Percentiles rank a stretch among this genome's conserved stretches.
phyloP scores from a whole-genome alignment of 2,888 invertebrate species.

The Thumatha senex region DNA sequence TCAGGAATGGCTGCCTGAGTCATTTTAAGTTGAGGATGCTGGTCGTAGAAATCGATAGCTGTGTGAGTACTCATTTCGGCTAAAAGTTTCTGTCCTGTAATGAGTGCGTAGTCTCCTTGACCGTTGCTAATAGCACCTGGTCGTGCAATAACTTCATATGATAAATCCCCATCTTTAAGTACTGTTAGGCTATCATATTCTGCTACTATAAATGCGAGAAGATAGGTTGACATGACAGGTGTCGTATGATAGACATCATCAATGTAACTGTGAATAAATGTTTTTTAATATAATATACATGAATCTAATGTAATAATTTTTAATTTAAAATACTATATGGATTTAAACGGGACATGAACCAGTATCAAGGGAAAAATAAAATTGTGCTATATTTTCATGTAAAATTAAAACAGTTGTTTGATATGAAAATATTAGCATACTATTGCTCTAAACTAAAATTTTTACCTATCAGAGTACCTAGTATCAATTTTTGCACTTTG shows the following conservation, averaged over 20 bases:
- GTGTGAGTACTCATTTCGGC: slow-evolving; percentile 83
- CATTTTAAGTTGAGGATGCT: slow-evolving; percentile 74
- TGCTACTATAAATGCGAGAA: slow-evolving; percentile 87
- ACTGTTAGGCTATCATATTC: slow-evolving; percentile 69
- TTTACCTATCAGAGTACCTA: too few species aligned
- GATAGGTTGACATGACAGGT: slow-evolving; percentile 85
- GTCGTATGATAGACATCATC: slow-evolving; percentile 65
- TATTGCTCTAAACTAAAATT: too few species aligned
- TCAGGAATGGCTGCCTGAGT: slow-evolving; percentile 92
- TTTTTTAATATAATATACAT: not conserved
- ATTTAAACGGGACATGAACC: too few species aligned
- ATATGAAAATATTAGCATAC: too few species aligned
- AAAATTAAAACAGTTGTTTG: too few species aligned
- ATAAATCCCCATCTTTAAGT: slow-evolving; percentile 19
- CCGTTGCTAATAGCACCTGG: slow-evolving; percentile 57
- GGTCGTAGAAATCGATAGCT: slow-evolving; percentile 67
- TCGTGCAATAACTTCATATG: slow-evolving; percentile 74
- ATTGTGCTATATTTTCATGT: too few species aligned
- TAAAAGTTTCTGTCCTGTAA: slow-evolving; percentile 69
- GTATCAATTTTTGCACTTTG: too few species aligned
- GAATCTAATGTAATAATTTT: not conserved
- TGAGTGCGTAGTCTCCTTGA: slow-evolving; percentile 62
- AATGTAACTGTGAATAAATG: slow-evolving; percentile 47
- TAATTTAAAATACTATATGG: too few species aligned
- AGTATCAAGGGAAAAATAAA: too few species aligned